Base-by-base conservation (phyloP, 2,113 vertebrate genomes). In the Morone saxatilis region DNA sequence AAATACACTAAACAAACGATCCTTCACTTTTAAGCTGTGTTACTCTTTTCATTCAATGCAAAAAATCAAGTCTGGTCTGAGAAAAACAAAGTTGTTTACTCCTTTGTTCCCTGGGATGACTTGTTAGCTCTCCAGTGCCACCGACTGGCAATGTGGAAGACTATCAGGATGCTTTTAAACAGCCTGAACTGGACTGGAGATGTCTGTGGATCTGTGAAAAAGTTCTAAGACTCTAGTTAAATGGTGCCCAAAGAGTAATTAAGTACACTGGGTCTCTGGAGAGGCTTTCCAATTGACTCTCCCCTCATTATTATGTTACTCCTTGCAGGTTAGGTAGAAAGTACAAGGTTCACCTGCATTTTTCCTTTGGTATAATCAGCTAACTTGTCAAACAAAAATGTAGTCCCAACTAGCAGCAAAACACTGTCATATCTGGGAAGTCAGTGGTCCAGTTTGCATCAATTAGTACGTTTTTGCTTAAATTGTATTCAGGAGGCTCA, bases 41-140 rank as follows among this genome's bases (percentile, higher is more conserved):
- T n/a, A 17, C 6, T 31, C 12, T 43, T 6, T 36, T 47, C 43
- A 50, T 56, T 69, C 47, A 73, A 5, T 62, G 47, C 9, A 65
- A 78, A 76, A 80, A 85, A 41, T 53, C 73, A 81, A 78, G 79
- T 66, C 50, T 73, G 70, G 20, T 67, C 71, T 72, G 84, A 70
- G 83, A 90, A 92, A 92, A 94, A 91, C 87, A 88, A 92, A 92
- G 86, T 94, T 93, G 94, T 94, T 95, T 93, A 92, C 91, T 67
- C 70, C 84, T 93, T 90, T 91, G 88, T 92, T 91, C 78, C 22
- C 25, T 20, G n/a, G 56, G 61, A 65, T 14, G n/a, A 66, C 5
- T 38, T 41, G 22, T 59, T 38, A 48, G 85, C 72, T 77, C 70
- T 83, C 31, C 66, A 69, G 40, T 71, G 93, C 91, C 94, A 53